Percentiles rank a stretch among this genome's conserved stretches.
Evolutionary conservation across 2,797 vertebrate genomes (phyloP).

Genomic region (Poeciliopsis infans): DNA sequence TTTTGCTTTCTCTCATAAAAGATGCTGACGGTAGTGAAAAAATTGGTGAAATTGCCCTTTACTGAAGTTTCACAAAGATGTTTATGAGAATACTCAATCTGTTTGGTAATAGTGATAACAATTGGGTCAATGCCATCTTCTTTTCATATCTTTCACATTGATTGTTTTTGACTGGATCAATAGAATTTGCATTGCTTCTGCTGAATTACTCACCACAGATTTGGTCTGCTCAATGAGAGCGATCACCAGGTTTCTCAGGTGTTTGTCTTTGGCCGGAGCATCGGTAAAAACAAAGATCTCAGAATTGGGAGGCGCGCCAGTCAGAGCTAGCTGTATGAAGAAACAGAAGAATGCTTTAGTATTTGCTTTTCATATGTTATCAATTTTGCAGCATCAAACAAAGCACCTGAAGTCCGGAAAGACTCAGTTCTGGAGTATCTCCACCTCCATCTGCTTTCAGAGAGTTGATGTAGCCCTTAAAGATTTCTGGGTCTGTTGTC

Average conservation of each 20-base stretch:
- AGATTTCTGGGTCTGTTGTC: constrained; percentile 51
- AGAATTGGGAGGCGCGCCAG: constrained; percentile 51
- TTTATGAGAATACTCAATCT: background rate
- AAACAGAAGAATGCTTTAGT: background rate
- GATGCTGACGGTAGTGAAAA: too few species aligned
- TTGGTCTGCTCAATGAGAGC: constrained; percentile 71
- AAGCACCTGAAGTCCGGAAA: constrained; percentile 69
- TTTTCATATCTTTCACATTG: background rate
- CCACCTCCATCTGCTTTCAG: constrained; percentile 47
- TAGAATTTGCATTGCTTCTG: background rate
- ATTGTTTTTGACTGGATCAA: background rate
- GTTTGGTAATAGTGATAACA: background rate
- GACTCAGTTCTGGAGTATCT: constrained; percentile 58
- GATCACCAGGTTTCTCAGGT: constrained; percentile 55
- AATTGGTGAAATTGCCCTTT: too few species aligned
- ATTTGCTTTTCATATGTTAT: background rate
- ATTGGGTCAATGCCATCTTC: background rate
- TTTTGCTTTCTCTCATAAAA: too few species aligned
- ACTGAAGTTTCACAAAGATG: background rate
- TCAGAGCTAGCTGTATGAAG: constrained; percentile 63
- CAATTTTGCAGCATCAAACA: background rate
- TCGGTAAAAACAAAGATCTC: constrained; percentile 79
- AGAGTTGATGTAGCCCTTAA: constrained; percentile 30
- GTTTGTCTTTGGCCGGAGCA: constrained; percentile 61
- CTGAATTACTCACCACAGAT: constrained; percentile 56